Conservation (phyloP, 2,888 invertebrate species). For the Pocota personata region DNA sequence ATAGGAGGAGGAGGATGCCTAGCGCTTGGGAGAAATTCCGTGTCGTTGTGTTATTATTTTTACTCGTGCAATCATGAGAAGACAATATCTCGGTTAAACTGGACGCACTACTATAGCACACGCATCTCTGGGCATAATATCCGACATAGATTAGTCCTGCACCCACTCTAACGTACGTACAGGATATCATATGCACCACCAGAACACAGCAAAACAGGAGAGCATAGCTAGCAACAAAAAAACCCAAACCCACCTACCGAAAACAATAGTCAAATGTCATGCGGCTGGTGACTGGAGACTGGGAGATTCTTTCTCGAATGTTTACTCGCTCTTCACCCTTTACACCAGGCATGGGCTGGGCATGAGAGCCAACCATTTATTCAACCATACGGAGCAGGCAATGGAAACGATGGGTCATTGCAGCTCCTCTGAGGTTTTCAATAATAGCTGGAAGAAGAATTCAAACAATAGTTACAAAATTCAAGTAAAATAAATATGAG, state of each 20-base stretch:
- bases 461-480: constrained; percentile 74
- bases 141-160: constrained; percentile 74
- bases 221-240: constrained; percentile 45
- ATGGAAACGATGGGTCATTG: constrained; percentile 50
- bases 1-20: constrained; percentile 4
- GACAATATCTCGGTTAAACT: constrained; percentile 70
- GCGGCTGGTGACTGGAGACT: constrained; percentile 59
- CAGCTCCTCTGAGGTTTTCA: constrained; percentile 73
- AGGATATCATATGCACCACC: constrained; percentile 62
- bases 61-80: constrained; percentile 73
- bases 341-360: constrained; percentile 6
- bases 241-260: constrained; percentile 48
- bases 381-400: constrained; percentile 58
- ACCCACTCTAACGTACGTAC: constrained; percentile 55
- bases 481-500: constrained; percentile 74
- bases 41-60: constrained; percentile 73
- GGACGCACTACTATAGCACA: constrained; percentile 59
- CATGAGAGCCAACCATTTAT: constrained; percentile 50
- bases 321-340: constrained; percentile 63
- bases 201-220: constrained; percentile 42
- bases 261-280: constrained; percentile 74
- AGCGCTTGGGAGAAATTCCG: constrained; percentile 70
- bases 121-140: constrained; percentile 71
- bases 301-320: constrained; percentile 72
- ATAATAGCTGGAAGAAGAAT: constrained; percentile 73